Evolutionary conservation across 2,797 vertebrate species (phyloP).

Genomic region (Channallabes apus): DNA sequence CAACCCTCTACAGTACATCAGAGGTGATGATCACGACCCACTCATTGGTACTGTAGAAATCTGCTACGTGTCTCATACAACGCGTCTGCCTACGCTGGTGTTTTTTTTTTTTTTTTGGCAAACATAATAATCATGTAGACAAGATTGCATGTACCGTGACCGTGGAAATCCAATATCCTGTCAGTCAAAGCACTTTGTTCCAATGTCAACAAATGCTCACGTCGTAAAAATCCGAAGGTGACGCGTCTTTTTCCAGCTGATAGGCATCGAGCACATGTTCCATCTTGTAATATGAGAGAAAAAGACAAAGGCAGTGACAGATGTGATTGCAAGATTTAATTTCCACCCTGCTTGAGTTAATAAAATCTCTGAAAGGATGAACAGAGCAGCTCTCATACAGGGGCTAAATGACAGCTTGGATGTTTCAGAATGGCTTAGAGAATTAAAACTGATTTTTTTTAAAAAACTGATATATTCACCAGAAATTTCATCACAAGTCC

Average conservation of each 20-base stretch:
- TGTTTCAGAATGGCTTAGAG: not conserved
- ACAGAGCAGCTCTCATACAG: not conserved
- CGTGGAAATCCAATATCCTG: constrained; percentile 42
- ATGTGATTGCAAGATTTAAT: constrained; percentile 13
- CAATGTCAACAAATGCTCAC: constrained; percentile 21
- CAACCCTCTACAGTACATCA: not conserved
- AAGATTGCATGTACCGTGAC: not conserved
- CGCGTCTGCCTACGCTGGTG: not conserved
- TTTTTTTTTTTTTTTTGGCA: not conserved
- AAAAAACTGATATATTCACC: too few species aligned
- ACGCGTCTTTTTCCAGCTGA: constrained; percentile 12
- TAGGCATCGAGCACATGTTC: constrained; percentile 16
- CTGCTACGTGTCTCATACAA: not conserved
- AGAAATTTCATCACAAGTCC: too few species aligned
- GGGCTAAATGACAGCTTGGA: not conserved
- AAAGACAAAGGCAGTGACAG: constrained; percentile 37
- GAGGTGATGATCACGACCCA: not conserved
- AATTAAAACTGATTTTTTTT: not conserved
- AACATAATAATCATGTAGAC: not conserved
- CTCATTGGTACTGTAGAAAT: not conserved
- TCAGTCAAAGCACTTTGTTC: constrained; percentile 29
- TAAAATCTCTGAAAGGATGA: not conserved
- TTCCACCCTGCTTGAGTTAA: constrained; percentile 4
- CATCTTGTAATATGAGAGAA: constrained; percentile 20
- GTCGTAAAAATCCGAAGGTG: constrained; percentile 19